These are phyloP conservation scores for Kryptolebias marmoratus DNA, from an alignment of 2,113 vertebrate species.

Conservation along the genomic window DNA sequence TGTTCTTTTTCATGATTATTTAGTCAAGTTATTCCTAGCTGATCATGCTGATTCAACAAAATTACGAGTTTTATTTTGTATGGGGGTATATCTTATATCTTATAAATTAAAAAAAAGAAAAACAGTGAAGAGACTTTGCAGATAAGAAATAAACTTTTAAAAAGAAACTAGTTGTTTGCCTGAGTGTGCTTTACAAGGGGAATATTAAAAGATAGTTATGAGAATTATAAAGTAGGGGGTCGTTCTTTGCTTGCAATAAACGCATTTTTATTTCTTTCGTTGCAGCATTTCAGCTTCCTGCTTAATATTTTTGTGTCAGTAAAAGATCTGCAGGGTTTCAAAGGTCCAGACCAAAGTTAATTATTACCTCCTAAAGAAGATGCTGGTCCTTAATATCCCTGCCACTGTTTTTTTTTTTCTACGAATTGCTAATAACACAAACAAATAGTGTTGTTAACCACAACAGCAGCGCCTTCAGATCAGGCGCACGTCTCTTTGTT, in stretches of 20 bases:
- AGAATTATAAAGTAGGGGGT: too few relatives aligned
- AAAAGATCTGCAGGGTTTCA: neutral
- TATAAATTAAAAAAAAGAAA: too few relatives aligned
- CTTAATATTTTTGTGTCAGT: neutral
- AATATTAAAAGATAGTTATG: too few relatives aligned
- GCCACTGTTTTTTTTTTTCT: neutral
- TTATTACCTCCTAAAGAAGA: neutral
- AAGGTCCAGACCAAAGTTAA: neutral
- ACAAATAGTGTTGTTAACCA: slow-evolving; percentile 3
- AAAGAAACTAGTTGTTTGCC: too few relatives aligned
- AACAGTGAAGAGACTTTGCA: too few relatives aligned
- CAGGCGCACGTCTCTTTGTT: neutral
- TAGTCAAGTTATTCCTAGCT: too few relatives aligned
- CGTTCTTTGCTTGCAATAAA: neutral
- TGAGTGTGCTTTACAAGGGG: too few relatives aligned
- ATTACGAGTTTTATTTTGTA: neutral
- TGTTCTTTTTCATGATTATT: too few relatives aligned
- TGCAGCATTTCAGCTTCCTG: neutral
- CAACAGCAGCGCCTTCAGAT: neutral
- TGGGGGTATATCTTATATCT: too few relatives aligned
- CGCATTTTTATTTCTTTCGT: neutral
- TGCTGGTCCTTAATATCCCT: neutral
- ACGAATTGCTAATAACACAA: slow-evolving; percentile 1
- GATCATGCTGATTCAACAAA: neutral
- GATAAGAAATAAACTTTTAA: too few relatives aligned